Evolutionary conservation across 2,888 invertebrate species (phyloP).

Genomic region (Andrena hattorfiana): DNA sequence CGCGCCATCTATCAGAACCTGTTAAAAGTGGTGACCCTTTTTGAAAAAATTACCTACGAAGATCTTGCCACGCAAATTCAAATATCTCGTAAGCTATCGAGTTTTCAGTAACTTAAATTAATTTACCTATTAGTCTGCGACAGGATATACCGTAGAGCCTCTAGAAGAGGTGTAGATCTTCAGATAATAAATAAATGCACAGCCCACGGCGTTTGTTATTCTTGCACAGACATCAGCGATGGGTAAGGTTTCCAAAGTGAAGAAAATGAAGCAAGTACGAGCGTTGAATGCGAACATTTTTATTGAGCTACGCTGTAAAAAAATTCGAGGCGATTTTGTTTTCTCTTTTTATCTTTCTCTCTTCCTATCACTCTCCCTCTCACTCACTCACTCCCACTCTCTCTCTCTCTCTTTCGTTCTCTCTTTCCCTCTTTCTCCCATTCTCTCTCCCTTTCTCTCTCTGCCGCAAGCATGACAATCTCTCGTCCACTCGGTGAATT

Average conservation of each 20-base stretch:
- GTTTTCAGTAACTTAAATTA: too few relatives aligned
- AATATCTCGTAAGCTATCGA: too few relatives aligned
- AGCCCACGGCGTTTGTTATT: too few relatives aligned
- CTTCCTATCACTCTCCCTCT: constrained; percentile 2
- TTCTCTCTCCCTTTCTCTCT: constrained; percentile 10
- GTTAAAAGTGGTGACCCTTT: too few relatives aligned
- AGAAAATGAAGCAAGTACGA: not conserved
- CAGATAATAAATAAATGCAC: too few relatives aligned
- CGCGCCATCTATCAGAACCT: too few relatives aligned
- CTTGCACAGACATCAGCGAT: too few relatives aligned
- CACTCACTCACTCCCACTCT: not conserved
- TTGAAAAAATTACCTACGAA: too few relatives aligned
- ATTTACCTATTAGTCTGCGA: too few relatives aligned
- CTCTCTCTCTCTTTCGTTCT: not conserved
- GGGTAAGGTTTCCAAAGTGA: not conserved
- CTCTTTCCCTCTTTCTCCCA: not conserved
- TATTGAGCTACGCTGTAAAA: constrained; percentile 56
- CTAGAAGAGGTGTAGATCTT: too few relatives aligned
- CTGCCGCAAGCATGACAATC: not conserved
- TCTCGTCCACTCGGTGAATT: not conserved
- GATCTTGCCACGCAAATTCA: too few relatives aligned
- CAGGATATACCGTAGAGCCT: too few relatives aligned
- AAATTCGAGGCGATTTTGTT: constrained; percentile 47
- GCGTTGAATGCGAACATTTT: constrained; percentile 48
- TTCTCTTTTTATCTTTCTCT: constrained; percentile 18